Base-by-base conservation (phyloP, 2,888 invertebrate genomes). In the Criorhina ranunculi region DNA sequence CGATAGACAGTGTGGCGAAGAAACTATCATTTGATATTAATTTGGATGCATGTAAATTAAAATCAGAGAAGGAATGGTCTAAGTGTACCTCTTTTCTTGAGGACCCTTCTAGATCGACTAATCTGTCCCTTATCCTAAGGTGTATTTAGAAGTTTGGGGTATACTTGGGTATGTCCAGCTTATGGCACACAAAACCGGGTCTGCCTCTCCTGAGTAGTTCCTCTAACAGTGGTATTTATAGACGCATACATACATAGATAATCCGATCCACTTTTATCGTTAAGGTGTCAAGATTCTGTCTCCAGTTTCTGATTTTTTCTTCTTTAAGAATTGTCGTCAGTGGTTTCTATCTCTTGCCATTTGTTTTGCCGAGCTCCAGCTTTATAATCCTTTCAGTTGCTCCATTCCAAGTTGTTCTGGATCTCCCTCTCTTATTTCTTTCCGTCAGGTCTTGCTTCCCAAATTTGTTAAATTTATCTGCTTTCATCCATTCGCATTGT, bases 1-100 rank as follows among this genome's bases (percentile, higher is more conserved):
- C 0, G 5, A 44, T 9, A 35, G 40, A 66, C 78, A 82, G 82
- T 78, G 78, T 82, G 82, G 72, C 59, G 59, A 0, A 31, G 42
- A 46, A 60, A 51, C n/a, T n/a, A 24, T 46, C 37, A 17, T 6
- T 5, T 31, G 12, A 46, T 17, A 15, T 31, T 24, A 15, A 2
- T 24, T 24, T 15, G 12, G 6, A 12, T 12, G 12, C 24, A 24
- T 24, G 24, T n/a, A 7, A 17, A 46, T 49, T 24, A 1, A 12
- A 8, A 3, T n/a, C 8, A n/a, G 12, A 51, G n/a, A 19, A 19
- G 12, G 51, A 7, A 12, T 51, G 51, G 51, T 31, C 5, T 11
- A 24, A 17, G 11, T 11, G 49, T n/a, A n/a, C n/a, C n/a, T n/a
- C n/a, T n/a, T n/a, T n/a, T n/a, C n/a, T n/a, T n/a, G n/a, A n/a